Percentiles rank a stretch among this genome's conserved stretches.
Conservation (phyloP, 2,797 vertebrate species). For the Etheostoma perlongum region DNA sequence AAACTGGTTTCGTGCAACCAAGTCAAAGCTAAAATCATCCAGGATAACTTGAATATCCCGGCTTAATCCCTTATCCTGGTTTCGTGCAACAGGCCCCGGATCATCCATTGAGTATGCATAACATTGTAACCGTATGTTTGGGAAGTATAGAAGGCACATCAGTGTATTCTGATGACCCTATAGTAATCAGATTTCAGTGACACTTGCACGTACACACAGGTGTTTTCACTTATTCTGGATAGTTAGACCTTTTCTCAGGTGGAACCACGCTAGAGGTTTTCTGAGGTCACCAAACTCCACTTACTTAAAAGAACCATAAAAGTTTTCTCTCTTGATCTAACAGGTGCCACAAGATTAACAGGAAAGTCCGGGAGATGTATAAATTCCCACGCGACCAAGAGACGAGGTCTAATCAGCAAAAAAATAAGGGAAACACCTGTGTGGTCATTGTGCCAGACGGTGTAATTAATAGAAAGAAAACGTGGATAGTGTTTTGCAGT, state of each 20-base stretch:
- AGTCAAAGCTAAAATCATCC: no score
- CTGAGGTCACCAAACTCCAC: constrained; percentile 27
- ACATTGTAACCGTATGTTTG: constrained; percentile 6
- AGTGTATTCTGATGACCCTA: constrained; percentile 7
- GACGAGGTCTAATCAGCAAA: constrained; percentile 6
- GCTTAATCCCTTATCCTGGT: no score
- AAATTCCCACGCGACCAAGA: constrained; percentile 1
- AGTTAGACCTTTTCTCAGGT: constrained; percentile 41
- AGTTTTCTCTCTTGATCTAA: constrained; percentile 14
- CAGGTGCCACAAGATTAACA: constrained; percentile 28
- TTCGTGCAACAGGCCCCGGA: not conserved
- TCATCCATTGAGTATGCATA: not conserved
- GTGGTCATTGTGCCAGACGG: constrained; percentile 6
- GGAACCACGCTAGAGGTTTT: constrained; percentile 13
- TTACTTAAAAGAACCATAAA: constrained; percentile 43
- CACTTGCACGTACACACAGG: constrained; percentile 34
- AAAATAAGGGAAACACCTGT: constrained; percentile 19
- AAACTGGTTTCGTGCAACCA: no score
- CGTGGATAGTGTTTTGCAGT: not conserved
- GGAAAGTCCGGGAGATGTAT: not conserved
- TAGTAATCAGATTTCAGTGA: constrained; percentile 24
- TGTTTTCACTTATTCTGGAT: constrained; percentile 40
- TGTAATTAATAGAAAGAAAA: constrained; percentile 11
- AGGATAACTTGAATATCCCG: no score
- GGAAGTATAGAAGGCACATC: no score